Evolutionary conservation across 92 coral and sea anemone species (phyloP).

Genomic region (Phymanthus crucifer): DNA sequence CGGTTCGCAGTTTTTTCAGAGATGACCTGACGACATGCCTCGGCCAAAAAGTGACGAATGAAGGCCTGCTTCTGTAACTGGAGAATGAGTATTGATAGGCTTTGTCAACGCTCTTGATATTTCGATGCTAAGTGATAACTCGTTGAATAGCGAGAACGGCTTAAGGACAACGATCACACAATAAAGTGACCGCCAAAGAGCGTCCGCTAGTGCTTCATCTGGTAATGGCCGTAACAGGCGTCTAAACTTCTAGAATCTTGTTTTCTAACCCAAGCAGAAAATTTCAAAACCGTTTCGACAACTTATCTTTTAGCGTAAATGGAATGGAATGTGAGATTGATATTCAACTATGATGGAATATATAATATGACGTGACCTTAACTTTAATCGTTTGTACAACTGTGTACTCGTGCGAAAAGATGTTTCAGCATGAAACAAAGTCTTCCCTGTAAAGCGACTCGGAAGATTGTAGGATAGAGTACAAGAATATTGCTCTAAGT

Average conservation of each 20-base stretch:
- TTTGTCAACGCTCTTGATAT: conserved; percentile 1
- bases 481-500: neutral
- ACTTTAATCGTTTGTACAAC: too few species aligned
- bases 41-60: conserved; percentile 22
- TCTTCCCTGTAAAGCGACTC: too few species aligned
- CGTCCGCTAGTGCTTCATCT: neutral
- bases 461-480: neutral
- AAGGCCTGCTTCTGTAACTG: neutral
- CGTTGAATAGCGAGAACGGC: neutral
- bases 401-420: too few species aligned
- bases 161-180: neutral
- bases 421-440: too few species aligned
- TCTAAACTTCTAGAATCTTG: neutral
- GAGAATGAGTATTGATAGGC: neutral
- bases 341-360: too few species aligned
- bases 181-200: conserved; percentile 4
- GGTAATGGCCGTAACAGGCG: neutral
- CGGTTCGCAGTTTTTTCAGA: conserved; percentile 27
- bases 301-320: too few species aligned
- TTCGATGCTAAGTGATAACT: conserved; percentile 9
- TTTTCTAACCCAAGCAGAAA: too few species aligned
- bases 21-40: neutral
- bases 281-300: too few species aligned
- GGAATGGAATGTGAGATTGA: too few species aligned
- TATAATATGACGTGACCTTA: too few species aligned